These are phyloP conservation scores for Morbakka virulenta DNA, from an alignment of 30 jellyfish, hydroid and myxozoan genomes.

Conservation along the genomic window DNA sequence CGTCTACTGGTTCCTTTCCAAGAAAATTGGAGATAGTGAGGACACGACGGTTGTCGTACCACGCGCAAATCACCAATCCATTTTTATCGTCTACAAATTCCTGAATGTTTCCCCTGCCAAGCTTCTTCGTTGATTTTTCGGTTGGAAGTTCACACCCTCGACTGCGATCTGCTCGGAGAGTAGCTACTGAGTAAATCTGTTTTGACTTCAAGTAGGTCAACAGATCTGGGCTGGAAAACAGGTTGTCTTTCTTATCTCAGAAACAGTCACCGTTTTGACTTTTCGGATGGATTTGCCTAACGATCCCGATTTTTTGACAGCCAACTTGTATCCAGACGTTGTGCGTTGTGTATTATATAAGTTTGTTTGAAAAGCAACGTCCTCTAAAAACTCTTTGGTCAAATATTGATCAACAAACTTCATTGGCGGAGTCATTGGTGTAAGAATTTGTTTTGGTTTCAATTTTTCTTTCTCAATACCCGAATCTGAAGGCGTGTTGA, in stretches of 20 bases:
- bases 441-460: too few species aligned
- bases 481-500: too few species aligned
- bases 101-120: conserved; percentile 29
- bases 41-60: conserved; percentile 48
- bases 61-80: conserved; percentile 22
- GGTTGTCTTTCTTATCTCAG: conserved; percentile 54
- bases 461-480: too few species aligned
- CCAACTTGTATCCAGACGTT: conserved; percentile 29
- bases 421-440: too few species aligned
- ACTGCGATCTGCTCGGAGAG: conserved; percentile 37
- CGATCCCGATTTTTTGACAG: background rate
- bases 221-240: conserved; percentile 36
- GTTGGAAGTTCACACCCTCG: conserved; percentile 33
- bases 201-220: conserved; percentile 9
- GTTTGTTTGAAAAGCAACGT: too few species aligned
- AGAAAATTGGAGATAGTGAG: conserved; percentile 38
- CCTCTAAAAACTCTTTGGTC: too few species aligned
- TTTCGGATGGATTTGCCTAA: conserved; percentile 1
- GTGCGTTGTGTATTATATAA: conserved; percentile 16
- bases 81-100: conserved; percentile 27
- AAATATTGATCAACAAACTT: too few species aligned
- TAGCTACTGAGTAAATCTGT: conserved; percentile 52
- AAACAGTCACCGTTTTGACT: conserved; percentile 7
- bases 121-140: conserved; percentile 23
- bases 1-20: conserved; percentile 36